Evolutionary conservation across 1,140 invertebrate genomes (phyloP).

Genomic region (Elymnias hypermnestra): DNA sequence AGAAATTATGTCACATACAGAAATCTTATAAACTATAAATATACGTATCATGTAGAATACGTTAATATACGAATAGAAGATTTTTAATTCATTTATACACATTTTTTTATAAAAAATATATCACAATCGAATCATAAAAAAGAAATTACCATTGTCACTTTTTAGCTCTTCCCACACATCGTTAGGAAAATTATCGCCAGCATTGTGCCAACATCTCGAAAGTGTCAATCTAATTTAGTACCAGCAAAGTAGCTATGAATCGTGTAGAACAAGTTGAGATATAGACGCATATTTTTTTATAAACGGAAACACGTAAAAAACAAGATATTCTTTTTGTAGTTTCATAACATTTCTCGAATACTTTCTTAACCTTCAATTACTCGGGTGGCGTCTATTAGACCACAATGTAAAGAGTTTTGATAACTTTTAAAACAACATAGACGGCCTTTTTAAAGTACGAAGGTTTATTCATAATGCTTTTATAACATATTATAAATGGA

Average conservation of each 20-base stretch:
- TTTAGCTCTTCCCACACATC: conserved; percentile 21
- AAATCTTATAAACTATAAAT: no score
- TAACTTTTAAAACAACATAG: no score
- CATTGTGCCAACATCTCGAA: conserved; percentile 17
- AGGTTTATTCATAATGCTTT: no score
- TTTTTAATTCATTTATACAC: no score
- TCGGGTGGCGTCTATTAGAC: neutral
- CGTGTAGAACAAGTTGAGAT: conserved; percentile 10
- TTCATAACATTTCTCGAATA: conserved; percentile 2
- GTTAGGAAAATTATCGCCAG: conserved; percentile 18
- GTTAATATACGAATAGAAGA: no score
- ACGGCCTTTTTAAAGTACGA: no score
- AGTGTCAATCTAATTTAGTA: conserved; percentile 24
- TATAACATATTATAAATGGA: neutral
- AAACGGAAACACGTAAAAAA: neutral
- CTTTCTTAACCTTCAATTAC: conserved; percentile 4
- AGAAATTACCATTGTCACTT: conserved; percentile 11
- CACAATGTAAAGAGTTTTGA: no score
- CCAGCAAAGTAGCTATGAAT: conserved; percentile 11
- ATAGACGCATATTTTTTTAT: conserved; percentile 4
- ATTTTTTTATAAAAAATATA: neutral
- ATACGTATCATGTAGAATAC: no score
- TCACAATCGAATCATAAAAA: conserved; percentile 5
- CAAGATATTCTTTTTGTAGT: neutral
- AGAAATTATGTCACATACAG: no score